Evolutionary conservation across 2,113 vertebrate species (phyloP).

Genomic region (Erinaceus europaeus): DNA sequence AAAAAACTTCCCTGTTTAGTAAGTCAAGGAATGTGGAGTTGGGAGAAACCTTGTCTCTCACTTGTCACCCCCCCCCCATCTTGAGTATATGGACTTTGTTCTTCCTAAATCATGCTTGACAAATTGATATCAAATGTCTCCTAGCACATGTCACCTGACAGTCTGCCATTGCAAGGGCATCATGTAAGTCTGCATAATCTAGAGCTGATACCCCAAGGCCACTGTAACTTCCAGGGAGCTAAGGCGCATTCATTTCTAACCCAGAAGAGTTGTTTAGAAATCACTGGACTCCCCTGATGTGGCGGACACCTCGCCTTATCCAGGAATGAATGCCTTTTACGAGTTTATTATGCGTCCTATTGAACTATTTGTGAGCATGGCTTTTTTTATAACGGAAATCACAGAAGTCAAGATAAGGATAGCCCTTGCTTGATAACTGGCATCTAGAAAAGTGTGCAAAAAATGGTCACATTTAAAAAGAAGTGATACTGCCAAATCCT

Average conservation of each 20-base stretch:
- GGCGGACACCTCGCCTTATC: neutral
- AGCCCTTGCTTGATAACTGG: neutral
- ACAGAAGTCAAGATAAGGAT: neutral
- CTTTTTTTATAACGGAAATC: neutral
- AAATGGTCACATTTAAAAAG: neutral
- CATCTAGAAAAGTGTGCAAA: neutral
- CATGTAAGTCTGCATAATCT: slow-evolving; percentile 6
- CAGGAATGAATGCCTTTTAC: neutral
- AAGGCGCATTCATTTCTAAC: neutral
- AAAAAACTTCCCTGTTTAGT: slow-evolving; percentile 62
- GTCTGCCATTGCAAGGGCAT: slow-evolving; percentile 6
- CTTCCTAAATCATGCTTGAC: slow-evolving; percentile 63
- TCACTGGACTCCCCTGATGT: neutral
- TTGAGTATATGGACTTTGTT: slow-evolving; percentile 44
- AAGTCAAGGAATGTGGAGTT: slow-evolving; percentile 27
- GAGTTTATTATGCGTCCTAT: neutral
- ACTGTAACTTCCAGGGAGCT: slow-evolving; percentile 18
- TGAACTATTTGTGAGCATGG: neutral
- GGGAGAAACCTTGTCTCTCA: slow-evolving; percentile 7
- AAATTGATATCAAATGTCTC: slow-evolving; percentile 50
- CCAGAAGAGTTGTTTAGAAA: neutral
- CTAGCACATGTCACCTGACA: slow-evolving; percentile 21
- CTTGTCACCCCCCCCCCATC: neutral
- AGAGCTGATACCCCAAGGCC: neutral
- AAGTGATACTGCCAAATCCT: neutral